phyloP scores from a whole-genome alignment of 2,113 vertebrate genomes.

The Galbula dea region DNA sequence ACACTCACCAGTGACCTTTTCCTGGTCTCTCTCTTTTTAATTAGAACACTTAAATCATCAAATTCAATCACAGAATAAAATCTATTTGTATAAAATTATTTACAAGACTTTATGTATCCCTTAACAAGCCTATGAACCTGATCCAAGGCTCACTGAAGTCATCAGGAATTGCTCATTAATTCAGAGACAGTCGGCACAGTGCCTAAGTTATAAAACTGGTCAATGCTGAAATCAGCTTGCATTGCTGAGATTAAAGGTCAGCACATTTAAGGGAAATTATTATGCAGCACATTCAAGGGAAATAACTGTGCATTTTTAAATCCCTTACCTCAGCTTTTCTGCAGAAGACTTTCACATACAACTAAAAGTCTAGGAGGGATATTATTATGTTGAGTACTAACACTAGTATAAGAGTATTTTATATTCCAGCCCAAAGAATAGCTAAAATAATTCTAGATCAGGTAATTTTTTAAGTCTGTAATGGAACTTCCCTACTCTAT shows the following conservation, averaged over 20 bases:
- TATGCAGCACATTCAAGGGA: background rate
- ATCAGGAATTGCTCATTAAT: conserved; percentile 22
- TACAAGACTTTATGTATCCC: conserved; percentile 35
- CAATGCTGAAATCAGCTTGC: background rate
- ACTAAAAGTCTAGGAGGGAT: background rate
- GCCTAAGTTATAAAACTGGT: background rate
- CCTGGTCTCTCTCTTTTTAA: conserved; percentile 41
- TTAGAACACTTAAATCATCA: conserved; percentile 57
- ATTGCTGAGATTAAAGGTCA: background rate
- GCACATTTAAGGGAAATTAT: background rate
- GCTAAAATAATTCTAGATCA: background rate
- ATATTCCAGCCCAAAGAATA: background rate
- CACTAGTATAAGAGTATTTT: background rate
- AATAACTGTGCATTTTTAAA: background rate
- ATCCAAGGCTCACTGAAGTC: conserved; percentile 13
- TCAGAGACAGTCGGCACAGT: conserved; percentile 10
- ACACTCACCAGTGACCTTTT: conserved; percentile 63
- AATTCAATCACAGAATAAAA: conserved; percentile 59
- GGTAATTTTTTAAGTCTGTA: background rate
- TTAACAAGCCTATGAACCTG: background rate
- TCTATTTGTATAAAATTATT: conserved; percentile 57
- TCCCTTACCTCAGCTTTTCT: background rate
- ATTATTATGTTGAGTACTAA: background rate
- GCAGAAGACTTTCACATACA: background rate
- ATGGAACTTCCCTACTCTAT: background rate